Evolutionary conservation across 2,113 vertebrate species (phyloP), one percentile per base, ranked within the genome.

Genomic region (Petaurus breviceps): DNA sequence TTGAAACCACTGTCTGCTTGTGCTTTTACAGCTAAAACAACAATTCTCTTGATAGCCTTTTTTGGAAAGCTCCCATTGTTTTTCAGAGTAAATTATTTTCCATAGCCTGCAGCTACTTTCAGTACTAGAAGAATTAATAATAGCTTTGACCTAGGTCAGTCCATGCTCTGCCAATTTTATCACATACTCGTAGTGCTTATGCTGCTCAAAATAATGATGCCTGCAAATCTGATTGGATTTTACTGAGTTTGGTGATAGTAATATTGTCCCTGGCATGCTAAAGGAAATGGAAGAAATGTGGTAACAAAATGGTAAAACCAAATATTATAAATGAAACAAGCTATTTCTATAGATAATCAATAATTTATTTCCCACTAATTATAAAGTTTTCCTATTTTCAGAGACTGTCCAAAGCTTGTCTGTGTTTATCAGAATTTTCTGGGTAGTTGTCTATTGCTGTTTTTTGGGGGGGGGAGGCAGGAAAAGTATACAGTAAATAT

Each of bases 51-150:
- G 92, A 53, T 95, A 95, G 95, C 24, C 9, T 96, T 96, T 97
- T 96, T 49, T 52, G 96, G 95, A 98, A 92, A 2, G 89, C 89
- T 2, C 23, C 54, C 54, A 53, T 51, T 96, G 68, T 94, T 98
- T 98, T 97, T 93, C 96, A 93, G 95, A 97, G 90, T 93, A 94
- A 98, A 98, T 97, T 97, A 97, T 97, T 98, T 96, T 98, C 51
- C 97, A 55, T 94, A 96, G 93, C 97, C 96, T 90, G 93, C 54
- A 98, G 97, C 95, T 96, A 84, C 96, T 97, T 98, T 90, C 47
- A 92, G 55, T 92, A 97, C 50, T 68, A 96, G 93, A 97, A 96
- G 95, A 98, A 98, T 97, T 98, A 98, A 96, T 98, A 98, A 97
- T 23, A 11, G 8, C 89, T 22, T 91, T 98, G 94, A 31, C 94